Conservation (phyloP, 2,797 vertebrate species). For the Hippocampus kuda region DNA sequence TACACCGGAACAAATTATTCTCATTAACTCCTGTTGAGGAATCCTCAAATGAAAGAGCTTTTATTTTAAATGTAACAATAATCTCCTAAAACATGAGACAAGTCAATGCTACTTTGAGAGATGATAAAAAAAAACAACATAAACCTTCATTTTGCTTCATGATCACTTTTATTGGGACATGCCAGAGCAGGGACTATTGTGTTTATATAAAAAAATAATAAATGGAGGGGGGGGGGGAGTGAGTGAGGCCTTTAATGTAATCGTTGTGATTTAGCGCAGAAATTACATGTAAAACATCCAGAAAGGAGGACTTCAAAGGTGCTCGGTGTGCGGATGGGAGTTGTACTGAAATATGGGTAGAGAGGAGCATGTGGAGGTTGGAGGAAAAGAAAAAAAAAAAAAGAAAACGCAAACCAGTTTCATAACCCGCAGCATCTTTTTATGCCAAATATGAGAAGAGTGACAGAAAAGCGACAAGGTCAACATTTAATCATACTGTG, state of each 20-base stretch:
- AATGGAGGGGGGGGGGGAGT: slow-evolving; percentile 5
- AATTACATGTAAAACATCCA: not conserved
- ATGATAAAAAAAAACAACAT: not conserved
- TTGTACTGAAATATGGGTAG: not conserved
- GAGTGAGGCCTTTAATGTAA: slow-evolving; percentile 9
- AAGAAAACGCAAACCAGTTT: slow-evolving; percentile 17
- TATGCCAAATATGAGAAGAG: slow-evolving; percentile 18
- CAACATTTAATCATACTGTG: not conserved
- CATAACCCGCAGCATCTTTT: slow-evolving; percentile 9
- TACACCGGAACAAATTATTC: not conserved
- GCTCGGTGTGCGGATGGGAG: not conserved
- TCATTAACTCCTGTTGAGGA: not conserved
- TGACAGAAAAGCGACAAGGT: not conserved
- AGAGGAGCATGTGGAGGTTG: slow-evolving; percentile 28
- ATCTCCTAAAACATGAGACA: not conserved
- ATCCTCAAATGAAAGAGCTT: not conserved
- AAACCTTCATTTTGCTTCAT: slow-evolving; percentile 16
- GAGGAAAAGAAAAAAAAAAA: not conserved
- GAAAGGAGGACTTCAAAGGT: not conserved
- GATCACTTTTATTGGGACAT: slow-evolving; percentile 42
- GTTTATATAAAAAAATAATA: slow-evolving; percentile 10
- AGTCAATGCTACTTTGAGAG: not conserved
- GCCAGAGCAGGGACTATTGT: not conserved
- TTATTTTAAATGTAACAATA: not conserved
- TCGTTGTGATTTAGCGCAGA: not conserved